A percentile compares a stretch with the other conserved stretches of the same genome.
These are phyloP conservation scores for Uromys caudimaculatus DNA, from an alignment of 2,797 vertebrate species.

Conservation along the genomic window DNA sequence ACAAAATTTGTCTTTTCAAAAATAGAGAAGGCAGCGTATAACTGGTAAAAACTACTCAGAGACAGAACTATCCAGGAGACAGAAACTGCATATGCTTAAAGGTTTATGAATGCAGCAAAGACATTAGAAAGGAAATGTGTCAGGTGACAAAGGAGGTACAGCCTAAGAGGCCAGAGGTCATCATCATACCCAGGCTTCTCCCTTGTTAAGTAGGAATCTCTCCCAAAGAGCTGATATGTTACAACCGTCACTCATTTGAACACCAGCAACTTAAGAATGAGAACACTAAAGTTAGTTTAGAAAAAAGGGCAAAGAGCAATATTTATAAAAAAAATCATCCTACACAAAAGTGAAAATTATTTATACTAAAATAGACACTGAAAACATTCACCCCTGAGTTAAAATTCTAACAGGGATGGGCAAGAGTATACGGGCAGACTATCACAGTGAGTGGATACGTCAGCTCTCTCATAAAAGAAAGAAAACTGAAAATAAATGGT, in stretches of 20 bases:
- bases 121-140: neutral
- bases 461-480: neutral
- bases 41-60: neutral
- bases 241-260: neutral
- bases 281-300: neutral
- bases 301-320: neutral
- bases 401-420: neutral
- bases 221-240: neutral
- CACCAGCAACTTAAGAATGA: neutral
- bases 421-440: neutral
- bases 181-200: neutral
- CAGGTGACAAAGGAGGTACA: neutral
- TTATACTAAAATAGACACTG: neutral
- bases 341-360: neutral
- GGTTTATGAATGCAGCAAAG: neutral
- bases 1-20: neutral
- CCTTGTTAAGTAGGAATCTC: too few relatives aligned
- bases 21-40: neutral
- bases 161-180: neutral
- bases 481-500: neutral
- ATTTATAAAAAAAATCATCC: neutral
- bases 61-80: fast-evolving
- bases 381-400: neutral
- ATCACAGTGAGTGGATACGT: neutral
- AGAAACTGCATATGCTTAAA: neutral